Evolutionary conservation across 2,113 vertebrate genomes (phyloP).

Genomic region (Asarcornis scutulata): DNA sequence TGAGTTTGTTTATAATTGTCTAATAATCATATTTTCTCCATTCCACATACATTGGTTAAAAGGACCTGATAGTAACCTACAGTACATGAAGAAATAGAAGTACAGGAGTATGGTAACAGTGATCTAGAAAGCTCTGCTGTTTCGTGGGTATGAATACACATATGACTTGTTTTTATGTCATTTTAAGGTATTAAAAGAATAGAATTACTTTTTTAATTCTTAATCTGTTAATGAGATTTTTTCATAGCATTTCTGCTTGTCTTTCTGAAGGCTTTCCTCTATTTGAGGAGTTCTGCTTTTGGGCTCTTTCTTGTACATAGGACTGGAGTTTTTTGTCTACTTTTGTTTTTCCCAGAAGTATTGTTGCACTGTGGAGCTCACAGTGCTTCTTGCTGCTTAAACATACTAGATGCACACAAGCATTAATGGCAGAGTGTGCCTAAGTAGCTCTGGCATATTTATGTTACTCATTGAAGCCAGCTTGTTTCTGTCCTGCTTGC

Average conservation of each 20-base stretch:
- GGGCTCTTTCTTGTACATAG: background rate
- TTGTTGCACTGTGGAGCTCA: background rate
- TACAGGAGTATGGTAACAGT: background rate
- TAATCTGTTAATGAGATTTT: background rate
- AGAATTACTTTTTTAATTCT: background rate
- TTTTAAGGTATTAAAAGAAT: background rate
- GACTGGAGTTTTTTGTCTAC: background rate
- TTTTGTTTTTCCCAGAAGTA: background rate
- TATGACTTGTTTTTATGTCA: background rate
- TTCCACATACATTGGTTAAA: background rate
- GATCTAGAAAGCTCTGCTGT: background rate
- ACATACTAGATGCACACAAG: background rate
- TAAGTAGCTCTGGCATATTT: background rate
- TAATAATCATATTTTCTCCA: background rate
- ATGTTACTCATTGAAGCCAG: background rate
- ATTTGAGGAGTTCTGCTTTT: background rate
- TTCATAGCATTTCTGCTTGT: background rate
- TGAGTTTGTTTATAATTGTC: constrained; percentile 73
- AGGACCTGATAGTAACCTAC: background rate
- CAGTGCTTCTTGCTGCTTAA: background rate
- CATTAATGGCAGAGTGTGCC: background rate
- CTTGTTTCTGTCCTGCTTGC: background rate
- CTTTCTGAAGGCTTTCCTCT: background rate
- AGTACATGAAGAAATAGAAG: background rate
- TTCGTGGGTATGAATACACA: background rate